Evolutionary conservation across 2,113 vertebrate species (phyloP), one percentile per base, ranked within the genome.

Genomic region (Serinus canaria): DNA sequence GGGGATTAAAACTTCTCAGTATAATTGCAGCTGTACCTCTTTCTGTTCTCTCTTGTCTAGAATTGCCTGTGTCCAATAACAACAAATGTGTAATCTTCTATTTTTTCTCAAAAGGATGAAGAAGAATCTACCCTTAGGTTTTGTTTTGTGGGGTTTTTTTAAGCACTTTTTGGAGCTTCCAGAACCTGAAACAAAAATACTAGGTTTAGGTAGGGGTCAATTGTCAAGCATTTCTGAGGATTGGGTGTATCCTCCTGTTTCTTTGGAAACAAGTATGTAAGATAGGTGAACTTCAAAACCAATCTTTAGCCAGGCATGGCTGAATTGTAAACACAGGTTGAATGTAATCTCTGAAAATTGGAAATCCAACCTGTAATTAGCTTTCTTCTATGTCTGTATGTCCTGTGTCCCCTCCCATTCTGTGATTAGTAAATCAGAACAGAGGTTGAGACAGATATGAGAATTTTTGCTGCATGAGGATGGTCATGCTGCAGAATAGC

Each of bases 381-480:
- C 23, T 68, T 47, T 21, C 22, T 74, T 39, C 16, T 69, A 33
- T 77, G 44, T 68, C n/a, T 46, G 11, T 37, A 13, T 62, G 41
- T 69, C 13, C 15, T 16, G 11, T 77, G 33, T 67, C 62, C n/a
- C 22, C 6, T 6, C 31, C 46, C 7, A 3, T 11, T 1, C 0
- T 56, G 20, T 44, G 33, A 16, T 13, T 28, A 30, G 5, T 52
- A 20, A 89, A 46, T 59, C 14, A 52, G 53, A 75, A 15, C 7
- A 39, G 52, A 31, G 13, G 2, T 24, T 53, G 37, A 74, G 66
- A 19, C 10, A 62, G n/a, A 30, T 2, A 1, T 0, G 7, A 67
- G 22, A 72, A 3, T 20, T 35, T 66, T 69, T 88, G 10, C 35
- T 35, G 6, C 27, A 1, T 70, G n/a, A 62, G 41, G 15, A 47